Base-by-base conservation (phyloP, 2,888 invertebrate genomes). In the Latheticus oryzae region DNA sequence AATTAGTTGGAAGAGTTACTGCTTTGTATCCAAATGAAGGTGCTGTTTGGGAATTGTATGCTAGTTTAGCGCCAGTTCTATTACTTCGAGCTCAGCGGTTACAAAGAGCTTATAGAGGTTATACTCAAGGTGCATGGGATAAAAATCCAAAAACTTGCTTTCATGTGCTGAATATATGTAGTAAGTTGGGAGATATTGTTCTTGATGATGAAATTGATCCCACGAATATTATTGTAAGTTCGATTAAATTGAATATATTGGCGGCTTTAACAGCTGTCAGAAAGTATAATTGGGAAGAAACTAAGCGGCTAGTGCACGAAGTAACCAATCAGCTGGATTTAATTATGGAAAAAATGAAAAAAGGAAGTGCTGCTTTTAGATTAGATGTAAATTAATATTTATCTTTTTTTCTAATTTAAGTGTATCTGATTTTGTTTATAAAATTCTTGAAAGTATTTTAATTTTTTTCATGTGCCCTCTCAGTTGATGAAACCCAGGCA, bases 11-110 rank as follows among this genome's bases (percentile, higher is more conserved):
- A 1, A 81, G 91, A 67, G 81, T 93, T 11, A 89, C 90, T 1
- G 82, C 87, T 0, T 69, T 83, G n/a, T 82, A 86, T 68, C 84
- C 85, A 37, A 88, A 86, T 63, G 87, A 89, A 69, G 85, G 89
- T 0, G 84, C 87, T 55, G 75, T 95, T 3, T 96, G 95, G 96
- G 86, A 88, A 70, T 74, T 93, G 56, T 93, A 95, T 69, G 89
- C 93, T 0, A 82, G 88, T 65, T 75, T 93, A 56, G 86, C 88
- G 12, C 81, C 85, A 0, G 83, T 84, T 0, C 78, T 82, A 8
- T 72, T 86, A 13, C 76, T 86, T 15, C 83, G 82, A 65, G 85
- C 85, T 0, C 91, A 93, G 70, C 86, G 90, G 56, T 80, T 94
- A 11, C 87, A 92, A 63, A 87, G 89, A 73, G 89, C 93, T 0